These are phyloP conservation scores for Zeus faber DNA, from an alignment of 2,113 vertebrate species.

Conservation along the genomic window DNA sequence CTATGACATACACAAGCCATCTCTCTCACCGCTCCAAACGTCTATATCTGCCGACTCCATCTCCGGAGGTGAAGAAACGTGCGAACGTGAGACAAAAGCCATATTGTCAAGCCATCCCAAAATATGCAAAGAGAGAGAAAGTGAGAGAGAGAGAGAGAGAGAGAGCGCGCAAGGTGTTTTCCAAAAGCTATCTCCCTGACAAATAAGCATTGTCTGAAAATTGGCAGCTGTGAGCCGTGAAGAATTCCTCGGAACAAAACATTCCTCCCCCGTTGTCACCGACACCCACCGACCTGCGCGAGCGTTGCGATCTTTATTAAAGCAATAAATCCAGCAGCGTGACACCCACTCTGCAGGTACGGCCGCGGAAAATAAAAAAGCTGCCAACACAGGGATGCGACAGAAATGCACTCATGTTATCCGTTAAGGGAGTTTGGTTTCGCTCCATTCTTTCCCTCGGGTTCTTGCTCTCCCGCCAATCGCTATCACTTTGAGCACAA, in stretches of 20 bases:
- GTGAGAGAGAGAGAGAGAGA: no score
- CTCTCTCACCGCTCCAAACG: constrained; percentile 14
- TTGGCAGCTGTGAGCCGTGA: constrained; percentile 61
- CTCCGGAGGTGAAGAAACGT: constrained; percentile 32
- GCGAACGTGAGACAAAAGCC: constrained; percentile 77
- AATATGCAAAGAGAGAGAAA: constrained; percentile 65
- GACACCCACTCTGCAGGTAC: constrained; percentile 30
- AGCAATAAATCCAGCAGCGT: constrained; percentile 48
- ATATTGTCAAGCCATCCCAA: constrained; percentile 75
- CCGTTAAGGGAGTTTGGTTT: no score
- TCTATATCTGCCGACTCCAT: constrained; percentile 55
- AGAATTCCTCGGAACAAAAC: constrained; percentile 38
- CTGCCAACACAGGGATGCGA: no score
- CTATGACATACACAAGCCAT: no score
- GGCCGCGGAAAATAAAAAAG: constrained; percentile 19
- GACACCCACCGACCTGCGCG: constrained; percentile 41
- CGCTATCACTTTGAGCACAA: no score
- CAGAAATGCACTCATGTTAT: no score
- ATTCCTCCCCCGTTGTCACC: constrained; percentile 38
- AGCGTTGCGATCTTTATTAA: constrained; percentile 49
- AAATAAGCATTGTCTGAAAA: constrained; percentile 82
- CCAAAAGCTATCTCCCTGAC: constrained; percentile 68
- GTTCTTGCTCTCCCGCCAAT: no score
- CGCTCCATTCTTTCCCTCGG: no score
- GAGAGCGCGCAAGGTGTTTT: no score